These are phyloP conservation scores for Macropodus opercularis DNA, from an alignment of 2,797 vertebrate genomes.

Conservation along the genomic window DNA sequence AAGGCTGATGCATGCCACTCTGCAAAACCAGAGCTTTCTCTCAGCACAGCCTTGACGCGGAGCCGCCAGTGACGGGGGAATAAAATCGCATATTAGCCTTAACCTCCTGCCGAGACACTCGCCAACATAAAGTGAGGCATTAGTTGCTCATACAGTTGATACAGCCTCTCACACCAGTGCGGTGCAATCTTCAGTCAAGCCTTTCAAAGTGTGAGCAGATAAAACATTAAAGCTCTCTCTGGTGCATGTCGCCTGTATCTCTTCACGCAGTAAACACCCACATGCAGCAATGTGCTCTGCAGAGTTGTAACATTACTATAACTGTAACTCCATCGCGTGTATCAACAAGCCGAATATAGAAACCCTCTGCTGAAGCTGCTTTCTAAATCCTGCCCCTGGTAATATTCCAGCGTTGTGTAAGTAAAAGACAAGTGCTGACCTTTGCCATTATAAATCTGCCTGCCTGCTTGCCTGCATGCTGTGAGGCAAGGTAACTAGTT, in stretches of 20 bases:
- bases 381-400: conserved; percentile 59
- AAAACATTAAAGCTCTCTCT: conserved; percentile 35
- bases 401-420: conserved; percentile 57
- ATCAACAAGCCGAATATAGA: conserved; percentile 51
- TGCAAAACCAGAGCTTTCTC: conserved; percentile 33
- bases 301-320: conserved; percentile 43
- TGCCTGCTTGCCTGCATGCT: conserved; percentile 58
- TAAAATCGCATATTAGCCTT: conserved; percentile 51
- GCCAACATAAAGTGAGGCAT: conserved; percentile 33
- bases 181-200: conserved; percentile 30
- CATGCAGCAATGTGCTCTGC: conserved; percentile 18
- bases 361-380: conserved; percentile 53
- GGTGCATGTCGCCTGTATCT: conserved; percentile 29
- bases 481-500: conserved; percentile 54
- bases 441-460: conserved; percentile 78
- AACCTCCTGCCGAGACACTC: conserved; percentile 42
- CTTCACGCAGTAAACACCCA: conserved; percentile 47
- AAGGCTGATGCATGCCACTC: conserved; percentile 41
- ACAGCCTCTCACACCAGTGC: conserved; percentile 24
- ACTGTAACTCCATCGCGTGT: conserved; percentile 34
- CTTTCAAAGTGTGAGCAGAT: conserved; percentile 45
- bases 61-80: conserved; percentile 30
- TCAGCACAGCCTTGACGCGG: conserved; percentile 34
- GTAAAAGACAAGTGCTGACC: conserved; percentile 73
- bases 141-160: conserved; percentile 27